phyloP scores from a whole-genome alignment of 2,113 vertebrate genomes.

The Halichoeres trimaculatus region DNA sequence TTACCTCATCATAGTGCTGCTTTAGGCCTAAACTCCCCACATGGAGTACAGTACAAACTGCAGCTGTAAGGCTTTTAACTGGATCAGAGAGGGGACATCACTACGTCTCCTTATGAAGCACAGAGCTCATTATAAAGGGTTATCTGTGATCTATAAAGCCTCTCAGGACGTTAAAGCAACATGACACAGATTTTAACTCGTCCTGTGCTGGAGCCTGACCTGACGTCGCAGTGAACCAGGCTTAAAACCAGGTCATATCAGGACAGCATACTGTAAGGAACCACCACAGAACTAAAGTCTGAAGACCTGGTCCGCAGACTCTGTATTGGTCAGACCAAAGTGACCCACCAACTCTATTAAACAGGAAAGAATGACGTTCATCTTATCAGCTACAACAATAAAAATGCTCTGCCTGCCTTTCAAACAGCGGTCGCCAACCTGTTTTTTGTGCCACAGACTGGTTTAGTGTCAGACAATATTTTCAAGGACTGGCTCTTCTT shows the following conservation, averaged over 20 bases:
- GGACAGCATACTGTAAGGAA: neutral
- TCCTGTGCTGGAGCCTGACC: neutral
- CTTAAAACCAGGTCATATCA: slow-evolving; percentile 18
- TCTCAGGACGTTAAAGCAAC: slow-evolving; percentile 9
- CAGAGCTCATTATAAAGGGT: neutral
- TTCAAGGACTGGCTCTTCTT: too few species aligned
- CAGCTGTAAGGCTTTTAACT: slow-evolving; percentile 15
- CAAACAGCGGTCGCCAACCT: too few species aligned
- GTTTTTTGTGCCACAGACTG: too few species aligned
- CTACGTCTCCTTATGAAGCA: neutral
- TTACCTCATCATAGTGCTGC: slow-evolving; percentile 10
- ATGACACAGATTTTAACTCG: neutral
- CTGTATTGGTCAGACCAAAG: neutral
- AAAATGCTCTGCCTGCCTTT: too few species aligned
- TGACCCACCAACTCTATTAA: neutral
- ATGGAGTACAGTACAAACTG: neutral
- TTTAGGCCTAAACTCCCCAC: slow-evolving; percentile 3
- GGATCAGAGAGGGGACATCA: slow-evolving; percentile 6
- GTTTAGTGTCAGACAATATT: too few species aligned
- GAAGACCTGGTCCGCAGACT: neutral
- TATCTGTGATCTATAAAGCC: neutral
- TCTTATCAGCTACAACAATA: too few species aligned
- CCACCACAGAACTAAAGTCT: neutral
- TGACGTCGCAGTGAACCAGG: neutral
- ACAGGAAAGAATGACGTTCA: too few species aligned